These are phyloP conservation scores for Sylvietta virens DNA, from an alignment of 2,113 vertebrate species.

Conservation along the genomic window DNA sequence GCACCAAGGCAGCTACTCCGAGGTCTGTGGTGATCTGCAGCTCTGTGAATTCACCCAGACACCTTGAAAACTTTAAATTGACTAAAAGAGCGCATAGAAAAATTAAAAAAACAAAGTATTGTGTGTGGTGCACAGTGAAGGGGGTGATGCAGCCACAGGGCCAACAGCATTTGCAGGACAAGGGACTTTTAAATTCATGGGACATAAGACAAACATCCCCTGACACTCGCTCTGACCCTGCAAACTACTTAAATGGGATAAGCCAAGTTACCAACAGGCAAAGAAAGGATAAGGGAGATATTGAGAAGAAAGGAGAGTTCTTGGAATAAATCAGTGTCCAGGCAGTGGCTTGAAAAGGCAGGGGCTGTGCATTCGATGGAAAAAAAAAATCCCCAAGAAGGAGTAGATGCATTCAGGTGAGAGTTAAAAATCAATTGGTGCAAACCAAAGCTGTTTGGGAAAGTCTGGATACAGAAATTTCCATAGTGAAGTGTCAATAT, in stretches of 20 bases:
- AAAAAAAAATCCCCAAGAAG: neutral
- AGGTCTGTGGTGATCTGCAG: neutral
- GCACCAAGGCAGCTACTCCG: neutral
- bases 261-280: neutral
- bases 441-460: neutral
- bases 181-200: constrained; percentile 17
- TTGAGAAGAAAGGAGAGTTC: neutral
- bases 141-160: neutral
- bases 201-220: neutral
- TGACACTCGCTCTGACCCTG: neutral
- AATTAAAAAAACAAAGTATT: neutral
- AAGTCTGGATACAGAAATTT: neutral
- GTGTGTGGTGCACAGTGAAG: neutral
- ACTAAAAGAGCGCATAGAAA: neutral
- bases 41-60: neutral
- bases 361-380: neutral
- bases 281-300: neutral
- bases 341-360: neutral
- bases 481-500: neutral
- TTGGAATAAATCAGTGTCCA: neutral
- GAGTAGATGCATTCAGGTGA: neutral
- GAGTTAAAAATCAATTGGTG: neutral
- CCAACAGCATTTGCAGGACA: neutral
- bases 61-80: neutral
- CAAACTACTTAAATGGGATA: constrained; percentile 3